Evolutionary conservation across 2,797 vertebrate species (phyloP), one percentile per base, ranked within the genome.

Genomic region (Sitta carolinensis): DNA sequence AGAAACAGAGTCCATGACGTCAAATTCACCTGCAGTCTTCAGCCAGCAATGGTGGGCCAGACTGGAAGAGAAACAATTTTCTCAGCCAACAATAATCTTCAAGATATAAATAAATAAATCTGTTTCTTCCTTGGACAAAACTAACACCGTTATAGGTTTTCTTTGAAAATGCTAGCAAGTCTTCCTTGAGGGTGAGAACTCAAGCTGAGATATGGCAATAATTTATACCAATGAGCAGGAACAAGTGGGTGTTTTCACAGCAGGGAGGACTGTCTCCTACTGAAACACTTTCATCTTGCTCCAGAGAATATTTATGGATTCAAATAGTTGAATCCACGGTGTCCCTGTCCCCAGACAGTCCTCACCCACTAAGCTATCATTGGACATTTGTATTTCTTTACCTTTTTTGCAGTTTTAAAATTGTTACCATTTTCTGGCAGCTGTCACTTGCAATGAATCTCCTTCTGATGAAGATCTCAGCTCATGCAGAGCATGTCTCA

Each of bases 91-190:
- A 90, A 26, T 69, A 48, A 66, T 69, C 88, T 89, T 91, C 23
- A 79, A 79, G 26, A 77, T 93, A 78, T 90, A 94, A 93, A 86
- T 87, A 92, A 94, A 78, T 90, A 88, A 84, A 81, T 89, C 79
- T 79, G 5, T 88, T 89, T 90, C 85, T 90, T 90, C 74, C 72
- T 76, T 75, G 64, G 66, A 70, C 80, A 84, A 91, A 93, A 79
- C 72, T 77, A 92, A 87, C 84, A 87, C 59, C 62, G 95, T 95
- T 88, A 55, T 76, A 82, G 70, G 73, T 38, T 76, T 90, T 45
- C 79, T 94, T 81, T 93, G 88, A 86, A 91, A 94, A 84, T 5
- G 9, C 26, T 68, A 58, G n/a, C 73, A 68, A 11, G n/a, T 89
- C 50, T 87, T 94, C 57, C 69, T 57, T 55, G 40, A 62, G 40